Conservation (phyloP, 2,113 vertebrate species). For the Gila orcuttii region DNA sequence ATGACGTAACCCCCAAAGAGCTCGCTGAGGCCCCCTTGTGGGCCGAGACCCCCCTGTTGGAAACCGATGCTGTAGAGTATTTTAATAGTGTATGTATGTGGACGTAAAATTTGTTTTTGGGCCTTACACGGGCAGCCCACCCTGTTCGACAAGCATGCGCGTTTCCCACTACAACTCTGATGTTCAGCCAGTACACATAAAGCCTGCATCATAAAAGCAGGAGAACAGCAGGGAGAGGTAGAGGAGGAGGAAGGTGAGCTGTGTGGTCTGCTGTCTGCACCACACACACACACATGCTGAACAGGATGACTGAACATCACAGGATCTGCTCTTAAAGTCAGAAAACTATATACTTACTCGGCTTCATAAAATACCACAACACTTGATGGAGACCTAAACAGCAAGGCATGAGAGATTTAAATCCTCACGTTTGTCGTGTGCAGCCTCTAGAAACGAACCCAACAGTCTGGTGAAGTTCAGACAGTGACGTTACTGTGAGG, state of each 20-base stretch:
- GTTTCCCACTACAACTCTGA: conserved; percentile 17
- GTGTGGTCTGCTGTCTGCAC: conserved; percentile 64
- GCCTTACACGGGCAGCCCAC: neutral
- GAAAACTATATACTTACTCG: neutral
- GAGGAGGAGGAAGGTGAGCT: conserved; percentile 51
- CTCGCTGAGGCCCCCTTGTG: too few species aligned
- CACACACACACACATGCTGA: conserved; percentile 10
- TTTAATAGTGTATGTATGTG: neutral
- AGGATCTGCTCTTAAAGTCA: conserved; percentile 22
- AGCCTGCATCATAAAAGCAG: conserved; percentile 64
- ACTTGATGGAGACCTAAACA: neutral
- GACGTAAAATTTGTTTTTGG: neutral
- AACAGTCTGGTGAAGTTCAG: neutral
- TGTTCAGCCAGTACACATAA: conserved; percentile 66
- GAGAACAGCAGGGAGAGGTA: conserved; percentile 29
- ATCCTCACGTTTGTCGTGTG: neutral
- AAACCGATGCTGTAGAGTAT: neutral
- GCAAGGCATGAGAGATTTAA: neutral
- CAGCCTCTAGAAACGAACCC: neutral
- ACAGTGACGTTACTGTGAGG: neutral
- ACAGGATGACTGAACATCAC: conserved; percentile 25
- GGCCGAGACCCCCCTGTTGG: too few species aligned
- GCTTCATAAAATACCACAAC: conserved; percentile 12
- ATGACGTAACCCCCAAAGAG: too few species aligned
- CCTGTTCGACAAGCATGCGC: conserved; percentile 37